A percentile compares a stretch with the other conserved stretches of the same genome.
Evolutionary conservation across 2,113 vertebrate genomes (phyloP).

Genomic region (Acrocephalus arundinaceus): DNA sequence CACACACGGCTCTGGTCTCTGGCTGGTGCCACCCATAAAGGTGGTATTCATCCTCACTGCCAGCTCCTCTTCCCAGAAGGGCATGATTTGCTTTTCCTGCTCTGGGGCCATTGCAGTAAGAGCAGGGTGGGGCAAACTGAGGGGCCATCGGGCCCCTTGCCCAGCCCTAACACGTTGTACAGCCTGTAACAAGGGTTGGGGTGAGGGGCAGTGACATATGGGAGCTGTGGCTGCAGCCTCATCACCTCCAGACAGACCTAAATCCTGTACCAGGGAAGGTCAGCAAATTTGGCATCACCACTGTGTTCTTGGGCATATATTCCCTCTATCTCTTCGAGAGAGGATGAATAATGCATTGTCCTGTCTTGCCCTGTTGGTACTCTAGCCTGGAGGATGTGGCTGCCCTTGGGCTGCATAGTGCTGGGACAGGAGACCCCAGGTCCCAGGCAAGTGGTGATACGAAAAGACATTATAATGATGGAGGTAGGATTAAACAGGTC

Average conservation of each 20-base stretch:
- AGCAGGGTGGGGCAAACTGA: neutral
- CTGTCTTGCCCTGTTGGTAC: neutral
- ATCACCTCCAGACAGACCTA: neutral
- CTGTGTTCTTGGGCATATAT: neutral
- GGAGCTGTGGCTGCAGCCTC: neutral
- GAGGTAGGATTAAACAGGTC: neutral
- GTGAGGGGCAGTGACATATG: neutral
- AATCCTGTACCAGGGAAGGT: neutral
- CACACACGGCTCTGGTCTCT: neutral
- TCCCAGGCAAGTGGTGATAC: too few relatives aligned
- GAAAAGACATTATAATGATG: neutral
- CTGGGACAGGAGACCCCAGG: neutral
- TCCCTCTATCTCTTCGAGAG: fast-evolving
- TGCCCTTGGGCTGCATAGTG: neutral
- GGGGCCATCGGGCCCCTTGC: neutral
- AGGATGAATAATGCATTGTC: neutral
- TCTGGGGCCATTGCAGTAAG: neutral
- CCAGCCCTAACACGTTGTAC: neutral
- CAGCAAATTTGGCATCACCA: neutral
- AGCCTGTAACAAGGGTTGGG: neutral
- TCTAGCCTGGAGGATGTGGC: neutral
- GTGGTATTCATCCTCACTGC: neutral
- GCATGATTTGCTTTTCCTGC: neutral
- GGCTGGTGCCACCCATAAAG: neutral
- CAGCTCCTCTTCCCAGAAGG: neutral